Percentiles rank a stretch among this genome's conserved stretches.
These are phyloP conservation scores for Drosophila lutescens DNA, from an alignment of 2,888 invertebrate genomes.

Conservation along the genomic window DNA sequence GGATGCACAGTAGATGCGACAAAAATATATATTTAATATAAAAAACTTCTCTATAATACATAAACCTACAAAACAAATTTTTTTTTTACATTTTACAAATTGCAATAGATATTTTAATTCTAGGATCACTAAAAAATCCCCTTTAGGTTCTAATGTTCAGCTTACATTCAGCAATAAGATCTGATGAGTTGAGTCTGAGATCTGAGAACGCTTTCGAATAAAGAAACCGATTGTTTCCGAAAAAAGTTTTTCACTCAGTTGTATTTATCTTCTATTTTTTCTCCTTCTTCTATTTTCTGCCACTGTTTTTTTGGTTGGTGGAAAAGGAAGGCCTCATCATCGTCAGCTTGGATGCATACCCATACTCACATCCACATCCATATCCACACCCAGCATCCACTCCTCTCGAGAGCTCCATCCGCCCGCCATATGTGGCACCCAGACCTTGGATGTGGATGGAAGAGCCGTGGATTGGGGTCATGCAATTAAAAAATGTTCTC, in stretches of 20 bases:
- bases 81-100: too few relatives aligned
- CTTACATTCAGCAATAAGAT: too few relatives aligned
- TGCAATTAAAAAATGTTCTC: conserved; percentile 15
- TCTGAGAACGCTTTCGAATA: neutral
- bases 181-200: too few relatives aligned
- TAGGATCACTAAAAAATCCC: too few relatives aligned
- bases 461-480: conserved; percentile 12
- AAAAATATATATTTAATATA: too few relatives aligned
- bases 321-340: conserved; percentile 2
- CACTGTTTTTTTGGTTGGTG: conserved; percentile 4
- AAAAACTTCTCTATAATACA: too few relatives aligned
- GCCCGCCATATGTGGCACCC: conserved; percentile 3
- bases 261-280: neutral
- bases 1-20: neutral
- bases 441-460: conserved; percentile 3
- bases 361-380: neutral
- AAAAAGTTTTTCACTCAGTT: neutral
- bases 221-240: neutral
- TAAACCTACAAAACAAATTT: too few relatives aligned
- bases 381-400: neutral
- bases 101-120: too few relatives aligned
- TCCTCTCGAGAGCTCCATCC: conserved; percentile 6
- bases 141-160: too few relatives aligned
- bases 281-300: neutral
- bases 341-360: conserved; percentile 4